Base-by-base conservation (phyloP, 1,140 invertebrate genomes). In the Eubasilissa regina region DNA sequence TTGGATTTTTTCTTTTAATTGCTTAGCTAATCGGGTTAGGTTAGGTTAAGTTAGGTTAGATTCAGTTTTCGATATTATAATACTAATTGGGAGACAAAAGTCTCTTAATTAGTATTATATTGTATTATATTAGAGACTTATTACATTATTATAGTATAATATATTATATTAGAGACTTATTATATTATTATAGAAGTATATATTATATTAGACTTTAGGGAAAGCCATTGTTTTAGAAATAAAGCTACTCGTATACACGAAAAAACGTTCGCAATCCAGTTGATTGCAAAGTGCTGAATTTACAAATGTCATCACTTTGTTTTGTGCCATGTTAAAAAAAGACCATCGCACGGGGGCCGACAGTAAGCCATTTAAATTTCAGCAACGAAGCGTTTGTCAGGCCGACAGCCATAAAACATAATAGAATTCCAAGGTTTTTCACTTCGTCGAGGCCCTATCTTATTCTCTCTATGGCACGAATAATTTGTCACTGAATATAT, bases 401-500 rank as follows among this genome's bases (percentile, higher is more conserved):
- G 58, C 25, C 17, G 56, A 62, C 58, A 62, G 17, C 58, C 58
- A 62, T 62, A 62, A 62, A 62, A 62, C 58, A 62, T 62, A 62
- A 62, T 62, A 62, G 58, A 62, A 62, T 62, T 21, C 58, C 12
- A 19, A 17, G 58, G 17, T 62, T 62, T 62, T 62, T 62, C 58
- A 62, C 25, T 62, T 25, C 58, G 58, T 11, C 6, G 19, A 13
- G 25, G 58, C 58, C 12, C 58, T 62, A 68, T 68, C 43, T 68
- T 45, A 68, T 68, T 68, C 47, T 47, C 64, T 68, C 44, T n/a
- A 43, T 25, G 51, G 72, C 48, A 56, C 58, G 51, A 75, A 75
- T 75, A 75, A 75, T 75, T 75, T 75, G 72, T 75, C 51, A 53
- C 51, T 17, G 72, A 75, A 75, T 75, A 75, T 58, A 75, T 75